Evolutionary conservation across 2,888 invertebrate genomes (phyloP).

Genomic region (Scaptomyza caliginosa): DNA sequence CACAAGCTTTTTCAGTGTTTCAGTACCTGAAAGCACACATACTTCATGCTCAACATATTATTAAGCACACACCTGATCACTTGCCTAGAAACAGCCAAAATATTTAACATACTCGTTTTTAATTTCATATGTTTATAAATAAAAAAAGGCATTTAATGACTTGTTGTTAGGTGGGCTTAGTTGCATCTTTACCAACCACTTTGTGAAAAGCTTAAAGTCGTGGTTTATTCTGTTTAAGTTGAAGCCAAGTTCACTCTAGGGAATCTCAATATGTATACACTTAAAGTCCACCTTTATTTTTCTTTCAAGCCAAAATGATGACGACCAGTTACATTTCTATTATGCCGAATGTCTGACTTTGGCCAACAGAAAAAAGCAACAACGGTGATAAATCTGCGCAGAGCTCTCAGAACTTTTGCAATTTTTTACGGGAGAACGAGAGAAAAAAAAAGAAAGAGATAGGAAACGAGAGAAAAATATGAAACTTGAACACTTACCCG

Average conservation of each 20-base stretch:
- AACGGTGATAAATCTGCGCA: conserved; percentile 49
- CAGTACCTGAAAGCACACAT: conserved; percentile 8
- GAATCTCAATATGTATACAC: neutral
- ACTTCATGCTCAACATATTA: neutral
- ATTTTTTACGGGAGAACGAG: conserved; percentile 34
- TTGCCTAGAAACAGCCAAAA: neutral
- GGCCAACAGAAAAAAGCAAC: conserved; percentile 19
- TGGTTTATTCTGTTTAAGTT: neutral
- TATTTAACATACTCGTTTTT: neutral
- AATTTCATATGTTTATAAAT: neutral
- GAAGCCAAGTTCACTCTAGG: conserved; percentile 1
- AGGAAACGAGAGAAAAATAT: neutral
- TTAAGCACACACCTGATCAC: conserved; percentile 3
- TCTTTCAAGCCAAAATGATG: conserved; percentile 13
- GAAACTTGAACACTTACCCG: conserved; percentile 41
- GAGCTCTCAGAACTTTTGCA: conserved; percentile 49
- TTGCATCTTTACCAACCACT: neutral
- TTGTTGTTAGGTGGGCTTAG: too few species aligned
- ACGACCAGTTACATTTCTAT: conserved; percentile 31
- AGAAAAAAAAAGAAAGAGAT: neutral
- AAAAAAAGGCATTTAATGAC: too few species aligned
- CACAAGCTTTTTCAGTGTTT: conserved; percentile 23
- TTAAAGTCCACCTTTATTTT: neutral
- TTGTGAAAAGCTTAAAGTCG: neutral
- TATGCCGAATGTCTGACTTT: conserved; percentile 21